Base-by-base conservation (phyloP, 1,140 invertebrate species). In the Drosophila gunungcola region DNA sequence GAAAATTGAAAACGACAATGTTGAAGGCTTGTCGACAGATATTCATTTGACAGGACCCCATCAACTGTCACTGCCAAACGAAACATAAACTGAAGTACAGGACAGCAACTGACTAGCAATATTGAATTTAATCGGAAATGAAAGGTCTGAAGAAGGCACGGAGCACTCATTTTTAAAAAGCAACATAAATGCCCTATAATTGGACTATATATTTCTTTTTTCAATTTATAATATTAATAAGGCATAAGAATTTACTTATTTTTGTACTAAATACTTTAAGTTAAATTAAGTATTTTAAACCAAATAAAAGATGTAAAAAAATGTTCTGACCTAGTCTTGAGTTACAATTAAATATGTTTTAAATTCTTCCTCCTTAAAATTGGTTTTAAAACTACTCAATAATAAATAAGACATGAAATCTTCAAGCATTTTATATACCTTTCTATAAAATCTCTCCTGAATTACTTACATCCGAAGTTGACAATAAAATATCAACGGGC, bases 1-100 rank as follows among this genome's bases (percentile, higher is more conserved):
- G 74, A 86, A 85, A 76, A 88, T 85, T 88, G 83, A 82, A 85
- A 85, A 68, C 74, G 78, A 82, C 80, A 85, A 86, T 74, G 69
- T 74, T 57, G 73, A 75, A 52, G 52, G 63, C 64, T 74, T 81
- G 81, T 81, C 77, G 81, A 85, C 81, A 86, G 83, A 86, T 86
- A 81, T 81, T 82, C 81, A 61, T 85, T 78, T 78, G 82, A 85
- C 81, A 78, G 81, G 58, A 64, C 53, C 84, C 78, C 78, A 75
- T 85, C 82, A 81, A 74, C 81, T 85, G 82, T 78, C 82, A 70
- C 39, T 42, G 64, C 11, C 54, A 27, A 73, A 29, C 52, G 56
- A 43, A 53, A 41, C 63, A 61, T 64, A 48, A 82, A 81, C 60
- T 63, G 53, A 38, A 64, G 29, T 32, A 32, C 53, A 48, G 41